A percentile compares a stretch with the other conserved stretches of the same genome.
phyloP scores from a whole-genome alignment of 2,888 invertebrate genomes.

The Cylindroiulus punctatus region DNA sequence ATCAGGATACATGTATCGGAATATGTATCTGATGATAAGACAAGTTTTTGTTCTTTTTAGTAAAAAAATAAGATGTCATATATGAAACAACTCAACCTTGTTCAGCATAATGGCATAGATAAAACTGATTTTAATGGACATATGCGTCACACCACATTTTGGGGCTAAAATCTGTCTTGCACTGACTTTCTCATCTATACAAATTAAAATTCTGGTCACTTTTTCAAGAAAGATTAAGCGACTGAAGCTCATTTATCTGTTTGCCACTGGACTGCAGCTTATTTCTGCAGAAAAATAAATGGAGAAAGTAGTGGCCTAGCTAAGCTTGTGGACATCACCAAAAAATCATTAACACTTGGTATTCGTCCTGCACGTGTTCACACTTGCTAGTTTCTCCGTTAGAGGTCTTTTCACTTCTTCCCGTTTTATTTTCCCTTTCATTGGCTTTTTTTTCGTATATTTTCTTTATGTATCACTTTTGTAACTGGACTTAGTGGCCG shows the following conservation, averaged over 20 bases:
- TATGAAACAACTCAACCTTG: too few species aligned
- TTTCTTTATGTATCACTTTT: slow-evolving; percentile 14
- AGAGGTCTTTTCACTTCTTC: slow-evolving; percentile 4
- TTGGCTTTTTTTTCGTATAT: neutral
- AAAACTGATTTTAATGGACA: neutral
- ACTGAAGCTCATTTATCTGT: slow-evolving; percentile 8
- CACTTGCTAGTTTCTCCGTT: slow-evolving; percentile 8
- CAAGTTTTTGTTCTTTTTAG: too few species aligned
- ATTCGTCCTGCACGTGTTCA: neutral
- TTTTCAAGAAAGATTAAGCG: slow-evolving; percentile 1
- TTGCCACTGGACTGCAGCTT: neutral
- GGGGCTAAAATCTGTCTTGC: neutral
- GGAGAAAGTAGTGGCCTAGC: too few species aligned
- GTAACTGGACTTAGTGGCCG: neutral
- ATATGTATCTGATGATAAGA: too few species aligned
- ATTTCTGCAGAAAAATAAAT: neutral
- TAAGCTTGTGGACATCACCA: neutral
- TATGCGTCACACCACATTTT: too few species aligned
- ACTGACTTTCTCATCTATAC: neutral
- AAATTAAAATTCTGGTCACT: slow-evolving; percentile 18
- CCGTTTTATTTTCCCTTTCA: slow-evolving; percentile 6
- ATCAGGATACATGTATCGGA: too few species aligned
- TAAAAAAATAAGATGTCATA: too few species aligned
- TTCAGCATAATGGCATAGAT: neutral
- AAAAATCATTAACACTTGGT: slow-evolving; percentile 11